Evolutionary conservation across 1,140 invertebrate species (phyloP).

Genomic region (Drosophila ambigua): DNA sequence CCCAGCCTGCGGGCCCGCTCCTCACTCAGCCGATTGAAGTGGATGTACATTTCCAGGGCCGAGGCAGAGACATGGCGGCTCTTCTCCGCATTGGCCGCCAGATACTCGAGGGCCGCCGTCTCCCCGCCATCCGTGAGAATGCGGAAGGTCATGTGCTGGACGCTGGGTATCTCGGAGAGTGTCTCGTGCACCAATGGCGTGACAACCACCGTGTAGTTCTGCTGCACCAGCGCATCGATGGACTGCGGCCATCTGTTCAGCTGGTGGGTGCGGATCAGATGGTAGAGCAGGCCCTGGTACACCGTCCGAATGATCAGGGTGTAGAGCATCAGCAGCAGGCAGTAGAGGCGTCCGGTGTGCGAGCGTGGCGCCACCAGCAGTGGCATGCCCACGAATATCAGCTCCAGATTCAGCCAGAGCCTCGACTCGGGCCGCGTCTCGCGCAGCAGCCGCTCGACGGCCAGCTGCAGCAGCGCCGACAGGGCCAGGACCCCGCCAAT

Average conservation of each 20-base stretch:
- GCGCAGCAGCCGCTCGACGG: slow-evolving; percentile 31
- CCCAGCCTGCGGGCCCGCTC: not conserved
- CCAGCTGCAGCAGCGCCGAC: slow-evolving; percentile 37
- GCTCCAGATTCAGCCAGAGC: slow-evolving; percentile 33
- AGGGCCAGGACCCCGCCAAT: slow-evolving; percentile 42
- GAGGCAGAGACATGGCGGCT: slow-evolving; percentile 39
- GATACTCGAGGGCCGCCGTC: slow-evolving; percentile 10
- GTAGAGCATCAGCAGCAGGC: slow-evolving; percentile 58
- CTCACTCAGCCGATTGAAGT: slow-evolving; percentile 43
- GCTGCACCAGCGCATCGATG: slow-evolving; percentile 51
- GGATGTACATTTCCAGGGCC: slow-evolving; percentile 42
- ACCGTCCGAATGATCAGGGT: slow-evolving; percentile 67
- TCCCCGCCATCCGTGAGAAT: slow-evolving; percentile 4
- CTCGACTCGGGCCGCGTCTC: not conserved
- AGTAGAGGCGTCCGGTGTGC: slow-evolving; percentile 50
- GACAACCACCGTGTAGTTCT: slow-evolving; percentile 58
- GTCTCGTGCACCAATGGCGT: slow-evolving; percentile 28
- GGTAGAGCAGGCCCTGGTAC: slow-evolving; percentile 69
- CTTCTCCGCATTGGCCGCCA: slow-evolving; percentile 15
- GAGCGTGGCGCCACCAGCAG: slow-evolving; percentile 24
- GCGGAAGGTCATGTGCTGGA: slow-evolving; percentile 54
- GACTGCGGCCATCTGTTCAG: slow-evolving; percentile 49
- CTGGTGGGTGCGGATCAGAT: slow-evolving; percentile 66
- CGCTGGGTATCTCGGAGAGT: slow-evolving; percentile 44
- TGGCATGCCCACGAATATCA: slow-evolving; percentile 68